These are phyloP conservation scores for Cephalopachus bancanus DNA, from an alignment of 2,797 vertebrate species.

Conservation along the genomic window DNA sequence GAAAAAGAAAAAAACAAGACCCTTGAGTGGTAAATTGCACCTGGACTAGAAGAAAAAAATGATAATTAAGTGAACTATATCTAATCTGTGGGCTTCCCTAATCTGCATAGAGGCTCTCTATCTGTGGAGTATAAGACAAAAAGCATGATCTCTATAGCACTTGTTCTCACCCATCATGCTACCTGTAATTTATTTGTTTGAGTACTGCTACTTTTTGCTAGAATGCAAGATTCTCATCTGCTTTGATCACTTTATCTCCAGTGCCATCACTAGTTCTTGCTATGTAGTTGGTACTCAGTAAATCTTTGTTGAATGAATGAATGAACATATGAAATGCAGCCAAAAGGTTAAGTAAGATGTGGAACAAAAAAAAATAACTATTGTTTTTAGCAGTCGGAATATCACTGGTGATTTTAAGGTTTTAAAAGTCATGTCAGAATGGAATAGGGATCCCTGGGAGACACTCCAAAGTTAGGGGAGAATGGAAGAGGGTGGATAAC, in stretches of 20 bases:
- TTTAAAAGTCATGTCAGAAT: slow-evolving; percentile 7
- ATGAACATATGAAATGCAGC: background rate
- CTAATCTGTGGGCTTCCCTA: background rate
- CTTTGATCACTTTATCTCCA: background rate
- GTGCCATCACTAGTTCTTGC: background rate
- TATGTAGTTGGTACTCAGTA: background rate
- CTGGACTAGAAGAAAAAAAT: slow-evolving; percentile 10
- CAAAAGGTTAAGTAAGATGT: slow-evolving; percentile 1
- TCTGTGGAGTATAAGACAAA: background rate
- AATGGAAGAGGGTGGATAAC: background rate
- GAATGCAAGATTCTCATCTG: background rate
- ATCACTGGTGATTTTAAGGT: background rate
- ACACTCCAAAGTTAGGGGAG: background rate
- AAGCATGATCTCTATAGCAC: background rate
- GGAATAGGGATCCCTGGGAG: background rate
- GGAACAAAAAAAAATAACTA: background rate
- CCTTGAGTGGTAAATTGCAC: background rate
- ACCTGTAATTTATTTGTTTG: slow-evolving; percentile 4
- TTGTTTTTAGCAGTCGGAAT: background rate
- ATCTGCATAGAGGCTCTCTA: background rate
- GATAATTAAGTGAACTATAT: background rate
- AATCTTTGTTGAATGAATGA: background rate
- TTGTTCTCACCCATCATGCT: background rate
- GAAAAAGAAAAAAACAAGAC: background rate
- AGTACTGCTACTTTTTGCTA: background rate